A percentile compares a stretch with the other conserved stretches of the same genome.
Evolutionary conservation across 2,113 vertebrate genomes (phyloP).

Genomic region (Nycticorax nycticorax): DNA sequence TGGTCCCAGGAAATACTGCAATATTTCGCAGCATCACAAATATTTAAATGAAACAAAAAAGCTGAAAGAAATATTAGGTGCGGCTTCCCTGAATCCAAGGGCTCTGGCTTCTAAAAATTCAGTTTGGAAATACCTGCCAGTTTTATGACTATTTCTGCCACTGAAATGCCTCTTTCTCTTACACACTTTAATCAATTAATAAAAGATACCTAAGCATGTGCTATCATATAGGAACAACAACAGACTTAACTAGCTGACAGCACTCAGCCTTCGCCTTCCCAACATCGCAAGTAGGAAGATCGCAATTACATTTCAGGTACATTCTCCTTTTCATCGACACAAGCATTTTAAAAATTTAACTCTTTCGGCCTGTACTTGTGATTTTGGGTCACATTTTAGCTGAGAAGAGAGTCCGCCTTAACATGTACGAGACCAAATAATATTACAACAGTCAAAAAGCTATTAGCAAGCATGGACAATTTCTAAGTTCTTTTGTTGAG

Average conservation of each 20-base stretch:
- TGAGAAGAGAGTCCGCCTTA: not conserved
- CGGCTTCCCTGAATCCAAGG: not conserved
- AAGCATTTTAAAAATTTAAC: not conserved
- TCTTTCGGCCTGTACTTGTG: not conserved
- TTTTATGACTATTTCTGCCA: not conserved
- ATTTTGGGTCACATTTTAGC: not conserved
- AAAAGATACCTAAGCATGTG: not conserved
- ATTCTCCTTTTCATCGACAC: not conserved
- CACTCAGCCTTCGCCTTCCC: not conserved
- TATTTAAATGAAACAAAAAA: not conserved
- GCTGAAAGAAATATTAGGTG: not conserved
- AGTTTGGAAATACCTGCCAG: not conserved
- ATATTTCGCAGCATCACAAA: not conserved
- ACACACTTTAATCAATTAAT: not conserved
- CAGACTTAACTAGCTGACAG: not conserved
- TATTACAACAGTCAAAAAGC: not conserved
- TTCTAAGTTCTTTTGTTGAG: not conserved
- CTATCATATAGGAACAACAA: not conserved
- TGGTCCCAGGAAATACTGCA: accelerated
- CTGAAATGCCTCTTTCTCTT: not conserved
- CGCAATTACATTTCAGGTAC: not conserved
- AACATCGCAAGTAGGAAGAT: not conserved
- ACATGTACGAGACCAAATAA: not conserved
- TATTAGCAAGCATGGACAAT: not conserved
- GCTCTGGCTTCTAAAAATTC: not conserved